Percentiles rank a stretch among this genome's conserved stretches.
Conservation (phyloP, 2,888 invertebrate genomes). For the Epistrophe eligans region DNA sequence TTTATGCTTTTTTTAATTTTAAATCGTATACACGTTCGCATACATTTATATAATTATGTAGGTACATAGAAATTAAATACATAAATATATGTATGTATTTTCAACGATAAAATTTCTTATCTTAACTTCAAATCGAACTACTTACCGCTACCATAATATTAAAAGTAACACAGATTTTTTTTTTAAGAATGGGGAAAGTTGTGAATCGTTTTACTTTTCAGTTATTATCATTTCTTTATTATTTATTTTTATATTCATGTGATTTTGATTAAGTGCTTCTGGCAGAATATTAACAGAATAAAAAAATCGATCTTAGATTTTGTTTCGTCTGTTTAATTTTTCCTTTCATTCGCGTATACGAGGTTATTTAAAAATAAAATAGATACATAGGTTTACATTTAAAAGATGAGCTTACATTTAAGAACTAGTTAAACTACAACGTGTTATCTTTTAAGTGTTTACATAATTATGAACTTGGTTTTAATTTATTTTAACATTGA, state of each 20-base stretch:
- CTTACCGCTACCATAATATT: background rate
- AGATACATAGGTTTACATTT: too few relatives aligned
- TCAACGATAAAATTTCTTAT: background rate
- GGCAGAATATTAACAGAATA: background rate
- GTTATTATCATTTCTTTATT: conserved; percentile 40
- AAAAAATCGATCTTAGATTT: background rate
- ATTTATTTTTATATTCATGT: background rate
- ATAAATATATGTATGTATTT: too few relatives aligned
- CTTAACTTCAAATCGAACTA: background rate
- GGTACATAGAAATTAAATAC: too few relatives aligned
- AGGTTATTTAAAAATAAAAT: background rate
- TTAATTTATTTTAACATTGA: conserved; percentile 8
- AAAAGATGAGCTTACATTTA: too few relatives aligned
- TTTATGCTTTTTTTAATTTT: background rate
- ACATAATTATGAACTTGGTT: background rate
- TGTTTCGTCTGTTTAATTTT: background rate
- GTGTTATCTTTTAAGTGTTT: background rate
- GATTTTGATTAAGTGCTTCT: background rate
- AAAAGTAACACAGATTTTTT: conserved; percentile 15
- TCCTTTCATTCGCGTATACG: background rate
- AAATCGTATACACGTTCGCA: background rate
- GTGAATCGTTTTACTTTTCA: conserved; percentile 30
- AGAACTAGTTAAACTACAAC: background rate
- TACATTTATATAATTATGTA: too few relatives aligned
- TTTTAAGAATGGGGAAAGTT: conserved; percentile 61